Base-by-base conservation (phyloP, 2,797 vertebrate species). In the Crenichthys baileyi region DNA sequence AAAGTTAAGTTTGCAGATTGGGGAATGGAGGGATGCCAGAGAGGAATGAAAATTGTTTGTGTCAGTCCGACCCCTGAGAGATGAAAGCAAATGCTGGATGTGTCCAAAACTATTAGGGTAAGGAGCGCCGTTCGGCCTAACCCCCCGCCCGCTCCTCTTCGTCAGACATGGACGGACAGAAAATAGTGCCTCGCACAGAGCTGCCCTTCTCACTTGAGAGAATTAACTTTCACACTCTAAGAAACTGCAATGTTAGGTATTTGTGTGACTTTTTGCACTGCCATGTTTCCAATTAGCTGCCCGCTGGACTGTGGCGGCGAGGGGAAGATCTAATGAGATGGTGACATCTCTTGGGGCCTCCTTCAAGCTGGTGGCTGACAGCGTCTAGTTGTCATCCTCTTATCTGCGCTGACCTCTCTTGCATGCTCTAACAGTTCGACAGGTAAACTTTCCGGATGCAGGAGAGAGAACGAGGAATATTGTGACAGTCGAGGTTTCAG, bases 21-120 rank as follows among this genome's bases (percentile, higher is more conserved):
- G 72, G 24, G 79, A 83, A 79, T n/a, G 22, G 39, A 75, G 44
- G 65, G 60, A 11, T 41, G 71, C 31, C 12, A 48, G 46, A 51
- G 72, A 80, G 82, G 86, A 88, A 92, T 50, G 79, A 84, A 92
- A 94, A 95, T 95, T 58, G 84, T 91, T 94, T 93, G 91, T 95
- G 95, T 95, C 95, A 95, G 94, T 73, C 80, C 82, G 80, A 87
- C 95, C 93, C 92, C 84, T 82, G 91, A 93, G 94, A 95, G 92
- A 94, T 93, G 94, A 95, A 95, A 95, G 92, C 88, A 89, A 95
- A 95, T 86, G 89, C 92, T 95, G 94, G 77, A 84, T 87, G 89
- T 95, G 94, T 95, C 95, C 91, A 75, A 91, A 94, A 73, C 91
- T 85, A 95, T 95, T 96, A 96, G 80, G 79, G 80, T 85, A 85